Evolutionary conservation across 37 sponge, comb jelly and placozoan genomes (phyloP).

Genomic region (Bolinopsis microptera): DNA sequence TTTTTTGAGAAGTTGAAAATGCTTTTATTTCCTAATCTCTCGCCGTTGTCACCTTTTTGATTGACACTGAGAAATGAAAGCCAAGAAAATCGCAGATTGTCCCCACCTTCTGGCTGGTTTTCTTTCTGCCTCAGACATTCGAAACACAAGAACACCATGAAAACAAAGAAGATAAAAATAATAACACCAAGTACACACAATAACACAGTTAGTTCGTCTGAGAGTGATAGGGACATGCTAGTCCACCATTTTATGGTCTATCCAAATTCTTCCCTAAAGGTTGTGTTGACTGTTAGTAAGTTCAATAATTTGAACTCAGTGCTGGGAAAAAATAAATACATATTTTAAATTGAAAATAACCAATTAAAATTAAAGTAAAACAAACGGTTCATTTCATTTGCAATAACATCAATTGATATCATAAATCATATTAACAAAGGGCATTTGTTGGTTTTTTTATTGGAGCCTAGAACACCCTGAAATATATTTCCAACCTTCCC

Average conservation of each 20-base stretch:
- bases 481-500: too few relatives aligned
- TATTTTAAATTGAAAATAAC: too few relatives aligned
- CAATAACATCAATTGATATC: too few relatives aligned
- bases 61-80: slow-evolving; percentile 2
- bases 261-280: not conserved
- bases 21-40: not conserved
- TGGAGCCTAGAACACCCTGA: too few relatives aligned
- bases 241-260: slow-evolving; percentile 19
- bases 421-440: too few relatives aligned
- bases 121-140: slow-evolving; percentile 46
- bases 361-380: too few relatives aligned
- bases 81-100: slow-evolving; percentile 11
- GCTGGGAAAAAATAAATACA: too few relatives aligned
- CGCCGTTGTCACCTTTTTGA: slow-evolving; percentile 24
- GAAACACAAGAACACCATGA: slow-evolving; percentile 58
- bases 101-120: slow-evolving; percentile 29
- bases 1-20: not conserved
- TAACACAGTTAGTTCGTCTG: slow-evolving; percentile 51
- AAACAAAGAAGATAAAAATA: slow-evolving; percentile 39
- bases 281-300: not conserved
- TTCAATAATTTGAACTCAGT: not conserved
- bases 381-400: too few relatives aligned
- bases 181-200: slow-evolving; percentile 66
- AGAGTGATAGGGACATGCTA: slow-evolving; percentile 36
- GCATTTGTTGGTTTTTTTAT: too few relatives aligned